Evolutionary conservation across 2,113 vertebrate genomes (phyloP).

Genomic region (Willisornis vidua): DNA sequence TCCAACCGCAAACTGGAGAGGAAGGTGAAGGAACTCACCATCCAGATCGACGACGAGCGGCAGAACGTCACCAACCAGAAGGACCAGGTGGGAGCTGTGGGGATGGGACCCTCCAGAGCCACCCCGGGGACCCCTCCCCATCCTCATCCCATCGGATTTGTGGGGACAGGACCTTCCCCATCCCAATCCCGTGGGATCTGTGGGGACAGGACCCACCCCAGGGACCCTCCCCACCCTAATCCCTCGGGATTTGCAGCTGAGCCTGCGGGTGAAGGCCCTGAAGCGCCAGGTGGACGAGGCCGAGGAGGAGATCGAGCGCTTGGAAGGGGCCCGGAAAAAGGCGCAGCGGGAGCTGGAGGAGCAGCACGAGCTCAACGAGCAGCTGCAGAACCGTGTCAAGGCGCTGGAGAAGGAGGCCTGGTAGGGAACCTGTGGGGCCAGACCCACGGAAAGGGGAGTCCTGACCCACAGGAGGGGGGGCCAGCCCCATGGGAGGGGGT

Average conservation of each 20-base stretch:
- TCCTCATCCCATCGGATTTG: too few relatives aligned
- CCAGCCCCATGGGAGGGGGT: too few relatives aligned
- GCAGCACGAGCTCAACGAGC: conserved; percentile 88
- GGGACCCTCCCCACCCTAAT: not conserved
- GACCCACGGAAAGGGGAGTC: too few relatives aligned
- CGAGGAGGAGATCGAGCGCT: conserved; percentile 89
- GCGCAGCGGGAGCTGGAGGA: conserved; percentile 91
- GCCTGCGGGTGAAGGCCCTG: conserved; percentile 89
- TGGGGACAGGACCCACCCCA: too few relatives aligned
- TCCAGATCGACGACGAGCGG: conserved; percentile 90
- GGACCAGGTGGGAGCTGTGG: conserved; percentile 81
- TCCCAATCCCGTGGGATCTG: too few relatives aligned
- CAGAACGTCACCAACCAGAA: conserved; percentile 87
- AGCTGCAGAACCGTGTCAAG: conserved; percentile 83
- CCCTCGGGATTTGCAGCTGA: conserved; percentile 67
- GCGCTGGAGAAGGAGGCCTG: conserved; percentile 89
- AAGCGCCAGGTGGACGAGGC: conserved; percentile 94
- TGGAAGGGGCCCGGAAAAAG: conserved; percentile 87
- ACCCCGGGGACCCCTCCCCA: too few relatives aligned
- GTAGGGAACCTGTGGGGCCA: conserved; percentile 61
- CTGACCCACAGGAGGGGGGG: too few relatives aligned
- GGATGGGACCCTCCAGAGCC: too few relatives aligned
- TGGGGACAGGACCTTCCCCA: too few relatives aligned
- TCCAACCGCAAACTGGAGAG: conserved; percentile 89
- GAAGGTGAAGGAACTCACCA: conserved; percentile 90